Evolutionary conservation across 2,113 vertebrate species (phyloP).

Genomic region (Macroglossus sobrinus): DNA sequence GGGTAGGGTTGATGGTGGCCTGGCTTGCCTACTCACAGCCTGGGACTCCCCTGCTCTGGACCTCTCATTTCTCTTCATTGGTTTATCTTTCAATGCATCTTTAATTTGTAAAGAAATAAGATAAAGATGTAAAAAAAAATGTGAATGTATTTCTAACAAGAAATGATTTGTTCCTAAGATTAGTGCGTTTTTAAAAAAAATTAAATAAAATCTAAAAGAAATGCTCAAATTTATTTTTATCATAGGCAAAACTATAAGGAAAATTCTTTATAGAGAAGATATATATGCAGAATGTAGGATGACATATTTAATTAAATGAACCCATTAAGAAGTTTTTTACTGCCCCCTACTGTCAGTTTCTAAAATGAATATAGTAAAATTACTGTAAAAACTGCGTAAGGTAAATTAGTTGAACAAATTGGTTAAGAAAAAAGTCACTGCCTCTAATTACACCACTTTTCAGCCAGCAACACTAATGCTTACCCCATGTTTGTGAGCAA

Average conservation of each 20-base stretch:
- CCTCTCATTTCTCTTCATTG: slow-evolving; percentile 83
- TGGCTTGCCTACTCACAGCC: slow-evolving; percentile 62
- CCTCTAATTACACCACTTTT: not conserved
- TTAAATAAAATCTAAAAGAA: slow-evolving; percentile 1
- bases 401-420: not conserved
- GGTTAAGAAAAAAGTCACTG: not conserved
- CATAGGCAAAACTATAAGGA: not conserved
- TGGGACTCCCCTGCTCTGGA: slow-evolving; percentile 71
- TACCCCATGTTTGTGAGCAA: not conserved
- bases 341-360: slow-evolving; percentile 69
- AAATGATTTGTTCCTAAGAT: not conserved
- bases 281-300: not conserved
- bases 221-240: not conserved
- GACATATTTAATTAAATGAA: not conserved
- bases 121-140: slow-evolving; percentile 85
- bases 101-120: slow-evolving; percentile 90
- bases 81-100: slow-evolving; percentile 88
- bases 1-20: slow-evolving; percentile 61
- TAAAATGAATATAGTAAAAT: not conserved
- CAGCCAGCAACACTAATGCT: not conserved
- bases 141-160: not conserved
- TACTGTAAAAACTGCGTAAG: not conserved
- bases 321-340: not conserved
- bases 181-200: not conserved
- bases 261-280: not conserved